Conservation (phyloP, 2,888 invertebrate species). For the Sminthurides aquaticus region DNA sequence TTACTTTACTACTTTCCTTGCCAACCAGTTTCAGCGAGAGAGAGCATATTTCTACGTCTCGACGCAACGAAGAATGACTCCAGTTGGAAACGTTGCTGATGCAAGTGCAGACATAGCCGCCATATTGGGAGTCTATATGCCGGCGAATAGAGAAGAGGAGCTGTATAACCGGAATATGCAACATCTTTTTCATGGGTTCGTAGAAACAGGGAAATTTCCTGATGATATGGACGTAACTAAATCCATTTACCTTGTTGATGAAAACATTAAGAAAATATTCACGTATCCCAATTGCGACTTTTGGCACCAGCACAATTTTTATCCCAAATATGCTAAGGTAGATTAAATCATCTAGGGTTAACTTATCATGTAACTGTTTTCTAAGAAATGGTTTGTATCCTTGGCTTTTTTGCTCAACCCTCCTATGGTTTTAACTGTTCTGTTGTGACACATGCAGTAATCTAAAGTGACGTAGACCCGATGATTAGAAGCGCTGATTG, state of each 20-base stretch:
- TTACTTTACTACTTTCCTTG: constrained; percentile 51
- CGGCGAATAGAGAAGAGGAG: constrained; percentile 64
- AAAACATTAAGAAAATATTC: constrained; percentile 34
- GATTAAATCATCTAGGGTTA: constrained; percentile 50
- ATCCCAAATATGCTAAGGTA: constrained; percentile 65
- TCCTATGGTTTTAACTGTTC: too few relatives aligned
- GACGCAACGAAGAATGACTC: constrained; percentile 49
- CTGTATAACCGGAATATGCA: constrained; percentile 71
- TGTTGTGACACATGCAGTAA: too few relatives aligned
- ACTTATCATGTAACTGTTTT: neutral
- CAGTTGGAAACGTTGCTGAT: constrained; percentile 49
- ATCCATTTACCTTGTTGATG: constrained; percentile 36
- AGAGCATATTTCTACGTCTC: constrained; percentile 67
- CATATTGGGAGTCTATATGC: constrained; percentile 68
- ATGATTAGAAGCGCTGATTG: too few relatives aligned
- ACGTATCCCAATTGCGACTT: constrained; percentile 68
- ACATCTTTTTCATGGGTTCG: constrained; percentile 71
- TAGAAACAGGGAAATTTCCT: constrained; percentile 60
- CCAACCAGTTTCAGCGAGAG: constrained; percentile 17
- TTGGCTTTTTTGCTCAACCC: too few relatives aligned
- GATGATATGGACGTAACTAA: constrained; percentile 26
- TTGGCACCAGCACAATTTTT: constrained; percentile 67
- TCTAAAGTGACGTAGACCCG: too few relatives aligned
- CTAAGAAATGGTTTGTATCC: too few relatives aligned
- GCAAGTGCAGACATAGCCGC: constrained; percentile 66